These are phyloP conservation scores for Fragum fragum DNA, from an alignment of 2,888 invertebrate species.

Conservation along the genomic window DNA sequence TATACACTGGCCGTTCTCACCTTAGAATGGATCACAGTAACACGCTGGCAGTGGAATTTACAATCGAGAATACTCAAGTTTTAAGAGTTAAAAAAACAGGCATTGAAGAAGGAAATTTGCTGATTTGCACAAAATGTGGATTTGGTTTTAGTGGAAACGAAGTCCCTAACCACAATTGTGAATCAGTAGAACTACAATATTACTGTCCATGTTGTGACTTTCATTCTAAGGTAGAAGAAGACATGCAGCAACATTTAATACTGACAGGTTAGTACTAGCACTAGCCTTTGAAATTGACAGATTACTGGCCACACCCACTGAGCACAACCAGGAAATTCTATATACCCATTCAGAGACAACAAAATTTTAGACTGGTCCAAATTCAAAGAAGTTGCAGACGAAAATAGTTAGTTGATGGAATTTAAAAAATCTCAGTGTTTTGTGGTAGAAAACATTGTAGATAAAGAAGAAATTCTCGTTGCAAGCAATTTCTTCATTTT, in stretches of 20 bases:
- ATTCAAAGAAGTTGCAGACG: too few relatives aligned
- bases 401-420: too few relatives aligned
- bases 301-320: too few relatives aligned
- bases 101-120: background rate
- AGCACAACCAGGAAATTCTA: too few relatives aligned
- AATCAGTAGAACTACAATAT: constrained; percentile 20
- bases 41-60: background rate
- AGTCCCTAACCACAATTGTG: constrained; percentile 32
- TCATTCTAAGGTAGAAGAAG: background rate
- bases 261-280: too few relatives aligned
- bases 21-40: constrained; percentile 26
- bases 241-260: constrained; percentile 30
- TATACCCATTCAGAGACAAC: too few relatives aligned
- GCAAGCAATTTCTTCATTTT: too few relatives aligned
- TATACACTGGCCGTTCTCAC: constrained; percentile 8
- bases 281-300: too few relatives aligned
- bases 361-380: too few relatives aligned
- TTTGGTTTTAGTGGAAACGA: background rate
- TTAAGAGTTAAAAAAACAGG: background rate
- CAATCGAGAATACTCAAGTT: constrained; percentile 9
- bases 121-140: constrained; percentile 28
- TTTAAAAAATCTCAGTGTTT: too few relatives aligned
- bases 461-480: too few relatives aligned
- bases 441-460: too few relatives aligned
- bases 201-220: constrained; percentile 42